Conservation (phyloP, 2,888 invertebrate genomes). For the Synanthedon tipuliformis region DNA sequence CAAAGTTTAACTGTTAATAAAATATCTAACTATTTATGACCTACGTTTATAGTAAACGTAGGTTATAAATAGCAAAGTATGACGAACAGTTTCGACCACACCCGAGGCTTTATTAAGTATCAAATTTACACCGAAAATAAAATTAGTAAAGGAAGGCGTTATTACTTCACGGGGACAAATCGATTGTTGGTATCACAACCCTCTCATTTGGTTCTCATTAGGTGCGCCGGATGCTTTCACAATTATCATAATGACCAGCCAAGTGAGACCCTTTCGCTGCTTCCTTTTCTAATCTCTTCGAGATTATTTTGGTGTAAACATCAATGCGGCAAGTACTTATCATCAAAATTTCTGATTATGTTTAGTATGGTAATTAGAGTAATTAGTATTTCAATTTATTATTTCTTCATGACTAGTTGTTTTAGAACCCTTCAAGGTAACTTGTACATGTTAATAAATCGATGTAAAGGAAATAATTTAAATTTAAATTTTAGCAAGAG, state of each 20-base stretch:
- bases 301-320: constrained; percentile 10
- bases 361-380: too few species aligned
- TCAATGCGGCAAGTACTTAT: constrained; percentile 12
- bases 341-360: too few species aligned
- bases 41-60: too few species aligned
- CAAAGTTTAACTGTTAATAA: background rate
- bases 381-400: too few species aligned
- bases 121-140: constrained; percentile 17
- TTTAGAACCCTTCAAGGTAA: too few species aligned
- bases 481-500: too few species aligned
- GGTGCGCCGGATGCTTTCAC: constrained; percentile 48
- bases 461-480: too few species aligned
- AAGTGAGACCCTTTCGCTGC: constrained; percentile 29
- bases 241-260: constrained; percentile 54
- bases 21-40: too few species aligned
- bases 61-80: background rate
- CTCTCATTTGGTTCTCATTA: constrained; percentile 66
- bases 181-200: constrained; percentile 50
- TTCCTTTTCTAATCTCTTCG: constrained; percentile 20
- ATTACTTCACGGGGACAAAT: constrained; percentile 62
- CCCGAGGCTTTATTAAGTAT: constrained; percentile 7
- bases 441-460: too few species aligned
- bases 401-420: too few species aligned
- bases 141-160: constrained; percentile 45
- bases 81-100: constrained; percentile 3